phyloP scores from a whole-genome alignment of 1,140 invertebrate genomes.

The Tyrophagus putrescentiae region DNA sequence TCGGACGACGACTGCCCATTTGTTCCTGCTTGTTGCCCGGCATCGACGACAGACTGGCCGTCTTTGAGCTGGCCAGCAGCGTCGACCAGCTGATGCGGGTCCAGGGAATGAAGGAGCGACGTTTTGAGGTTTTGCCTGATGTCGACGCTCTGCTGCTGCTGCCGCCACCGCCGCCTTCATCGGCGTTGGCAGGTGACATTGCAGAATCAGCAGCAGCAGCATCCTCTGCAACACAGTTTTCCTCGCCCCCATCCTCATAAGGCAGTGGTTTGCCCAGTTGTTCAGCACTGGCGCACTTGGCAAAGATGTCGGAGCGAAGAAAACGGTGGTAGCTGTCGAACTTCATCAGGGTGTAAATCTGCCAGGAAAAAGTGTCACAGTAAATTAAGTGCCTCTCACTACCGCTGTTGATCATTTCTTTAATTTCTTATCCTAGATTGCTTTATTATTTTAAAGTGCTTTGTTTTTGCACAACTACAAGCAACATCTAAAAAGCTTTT shows the following conservation, averaged over 20 bases:
- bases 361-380: constrained; percentile 29
- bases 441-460: too few relatives aligned
- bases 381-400: too few relatives aligned
- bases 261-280: constrained; percentile 36
- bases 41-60: constrained; percentile 11
- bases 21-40: background rate
- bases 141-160: constrained; percentile 48
- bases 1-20: too few relatives aligned
- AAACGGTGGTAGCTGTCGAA: constrained; percentile 92
- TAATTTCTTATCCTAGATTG: too few relatives aligned
- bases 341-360: constrained; percentile 95
- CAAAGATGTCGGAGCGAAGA: constrained; percentile 74
- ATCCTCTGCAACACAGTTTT: too few relatives aligned
- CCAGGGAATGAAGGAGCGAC: constrained; percentile 77
- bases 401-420: too few relatives aligned
- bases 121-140: too few relatives aligned
- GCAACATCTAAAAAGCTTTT: too few relatives aligned
- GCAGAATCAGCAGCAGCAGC: too few relatives aligned
- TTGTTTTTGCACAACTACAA: constrained; percentile 25
- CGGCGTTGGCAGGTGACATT: background rate
- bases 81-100: constrained; percentile 33
- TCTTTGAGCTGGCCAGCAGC: background rate
- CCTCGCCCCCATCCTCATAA: constrained; percentile 27
- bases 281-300: constrained; percentile 51
- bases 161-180: constrained; percentile 11